These are phyloP conservation scores for Crypturellus undulatus DNA, from an alignment of 2,113 vertebrate species.

Conservation along the genomic window DNA sequence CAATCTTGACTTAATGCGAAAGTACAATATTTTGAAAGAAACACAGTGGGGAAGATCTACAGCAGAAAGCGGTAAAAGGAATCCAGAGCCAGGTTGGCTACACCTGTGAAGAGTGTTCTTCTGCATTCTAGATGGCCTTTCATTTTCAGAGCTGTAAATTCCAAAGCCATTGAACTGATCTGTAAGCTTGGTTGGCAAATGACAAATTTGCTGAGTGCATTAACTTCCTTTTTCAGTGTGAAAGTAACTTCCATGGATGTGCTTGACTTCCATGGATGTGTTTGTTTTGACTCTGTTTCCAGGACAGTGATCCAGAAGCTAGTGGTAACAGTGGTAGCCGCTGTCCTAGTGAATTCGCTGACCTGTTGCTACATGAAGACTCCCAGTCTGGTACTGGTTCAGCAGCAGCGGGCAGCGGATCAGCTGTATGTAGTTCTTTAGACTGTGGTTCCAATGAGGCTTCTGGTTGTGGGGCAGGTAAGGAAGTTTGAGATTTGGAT, in stretches of 20 bases:
- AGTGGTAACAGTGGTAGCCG: constrained; percentile 69
- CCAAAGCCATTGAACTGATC: not conserved
- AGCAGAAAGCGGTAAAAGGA: constrained; percentile 14
- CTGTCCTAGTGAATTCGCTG: constrained; percentile 76
- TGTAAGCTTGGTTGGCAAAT: not conserved
- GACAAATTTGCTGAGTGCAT: not conserved
- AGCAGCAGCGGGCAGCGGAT: constrained; percentile 80
- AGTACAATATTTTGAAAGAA: not conserved
- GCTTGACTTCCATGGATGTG: constrained; percentile 29
- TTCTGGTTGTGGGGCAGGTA: constrained; percentile 80
- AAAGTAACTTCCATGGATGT: constrained; percentile 30
- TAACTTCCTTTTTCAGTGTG: not conserved
- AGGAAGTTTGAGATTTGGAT: not conserved
- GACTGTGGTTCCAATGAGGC: constrained; percentile 73
- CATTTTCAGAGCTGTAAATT: constrained; percentile 17
- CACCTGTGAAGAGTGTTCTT: not conserved
- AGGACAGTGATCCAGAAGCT: constrained; percentile 72
- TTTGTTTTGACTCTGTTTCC: constrained; percentile 25
- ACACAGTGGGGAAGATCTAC: constrained; percentile 1
- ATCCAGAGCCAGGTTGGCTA: not conserved
- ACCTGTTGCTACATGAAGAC: constrained; percentile 69
- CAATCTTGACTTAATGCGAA: not conserved
- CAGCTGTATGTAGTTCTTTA: constrained; percentile 75
- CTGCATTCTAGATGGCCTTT: not conserved
- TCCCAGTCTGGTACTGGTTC: constrained; percentile 78